Percentiles rank a stretch among this genome's conserved stretches.
phyloP scores from a whole-genome alignment of 2,888 invertebrate genomes.

The Linyphia triangularis region DNA sequence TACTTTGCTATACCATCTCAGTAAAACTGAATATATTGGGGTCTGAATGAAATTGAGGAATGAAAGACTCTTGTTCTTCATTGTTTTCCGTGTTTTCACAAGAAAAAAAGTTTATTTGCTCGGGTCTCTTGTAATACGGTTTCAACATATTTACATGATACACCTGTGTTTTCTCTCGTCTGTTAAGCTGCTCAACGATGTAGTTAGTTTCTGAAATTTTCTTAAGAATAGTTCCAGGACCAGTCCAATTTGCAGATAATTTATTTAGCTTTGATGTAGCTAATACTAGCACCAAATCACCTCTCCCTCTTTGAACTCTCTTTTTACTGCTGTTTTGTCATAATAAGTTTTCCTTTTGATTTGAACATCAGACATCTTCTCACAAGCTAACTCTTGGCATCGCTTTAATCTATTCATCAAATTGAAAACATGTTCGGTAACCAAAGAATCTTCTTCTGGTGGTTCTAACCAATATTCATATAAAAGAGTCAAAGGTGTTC shows the following conservation, averaged over 20 bases:
- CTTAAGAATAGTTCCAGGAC: not conserved
- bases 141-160: constrained; percentile 21
- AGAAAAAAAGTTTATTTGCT: not conserved
- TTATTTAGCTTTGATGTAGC: not conserved
- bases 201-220: constrained; percentile 3
- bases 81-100: not conserved
- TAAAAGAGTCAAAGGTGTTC: constrained; percentile 18
- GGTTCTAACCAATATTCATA: constrained; percentile 5
- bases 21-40: constrained; percentile 6
- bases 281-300: constrained; percentile 27
- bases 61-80: too few relatives aligned
- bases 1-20: not conserved
- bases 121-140: not conserved
- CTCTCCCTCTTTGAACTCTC: constrained; percentile 27
- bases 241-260: not conserved
- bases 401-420: constrained; percentile 27
- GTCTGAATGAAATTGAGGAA: not conserved
- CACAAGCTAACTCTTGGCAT: constrained; percentile 7
- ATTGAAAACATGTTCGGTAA: constrained; percentile 25
- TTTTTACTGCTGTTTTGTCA: constrained; percentile 13
- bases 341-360: constrained; percentile 5
- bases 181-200: not conserved
- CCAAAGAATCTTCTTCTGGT: not conserved
- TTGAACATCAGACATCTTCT: not conserved
- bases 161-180: not conserved